Evolutionary conservation across 2,113 vertebrate species (phyloP).

Genomic region (Epinephelus cyanopodus): DNA sequence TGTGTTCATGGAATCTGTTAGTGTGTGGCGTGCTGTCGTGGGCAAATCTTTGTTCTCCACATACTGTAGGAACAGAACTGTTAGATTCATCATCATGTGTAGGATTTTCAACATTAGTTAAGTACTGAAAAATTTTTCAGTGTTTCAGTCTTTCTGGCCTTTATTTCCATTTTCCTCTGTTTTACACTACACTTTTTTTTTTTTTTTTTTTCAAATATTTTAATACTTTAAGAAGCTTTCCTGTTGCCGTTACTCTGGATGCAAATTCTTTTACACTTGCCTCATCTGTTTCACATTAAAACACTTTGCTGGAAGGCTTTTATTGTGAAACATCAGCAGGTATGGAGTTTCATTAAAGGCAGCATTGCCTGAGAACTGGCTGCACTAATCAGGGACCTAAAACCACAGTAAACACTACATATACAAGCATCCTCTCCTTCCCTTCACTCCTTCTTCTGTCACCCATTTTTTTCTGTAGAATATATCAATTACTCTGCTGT

Average conservation of each 20-base stretch:
- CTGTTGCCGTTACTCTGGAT: background rate
- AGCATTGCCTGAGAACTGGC: background rate
- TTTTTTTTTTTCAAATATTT: no score
- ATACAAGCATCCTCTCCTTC: background rate
- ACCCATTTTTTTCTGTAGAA: conserved; percentile 65
- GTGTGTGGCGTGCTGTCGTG: no score
- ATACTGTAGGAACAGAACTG: no score
- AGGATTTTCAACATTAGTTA: no score
- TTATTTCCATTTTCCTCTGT: no score
- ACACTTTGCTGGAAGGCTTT: conserved; percentile 31
- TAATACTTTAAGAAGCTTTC: background rate
- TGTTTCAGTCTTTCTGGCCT: no score
- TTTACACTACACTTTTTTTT: no score
- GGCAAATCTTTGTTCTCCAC: no score
- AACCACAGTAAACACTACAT: background rate
- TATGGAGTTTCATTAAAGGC: conserved; percentile 18
- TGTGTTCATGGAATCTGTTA: no score
- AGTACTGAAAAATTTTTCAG: no score
- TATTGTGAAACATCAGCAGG: conserved; percentile 39
- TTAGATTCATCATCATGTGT: no score
- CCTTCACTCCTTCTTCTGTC: conserved; percentile 10
- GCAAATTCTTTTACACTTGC: background rate
- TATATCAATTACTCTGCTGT: conserved; percentile 86
- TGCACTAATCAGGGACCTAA: background rate
- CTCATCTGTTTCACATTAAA: conserved; percentile 26